Base-by-base conservation (phyloP, 1,140 invertebrate genomes). In the Heliconius melpomene region DNA sequence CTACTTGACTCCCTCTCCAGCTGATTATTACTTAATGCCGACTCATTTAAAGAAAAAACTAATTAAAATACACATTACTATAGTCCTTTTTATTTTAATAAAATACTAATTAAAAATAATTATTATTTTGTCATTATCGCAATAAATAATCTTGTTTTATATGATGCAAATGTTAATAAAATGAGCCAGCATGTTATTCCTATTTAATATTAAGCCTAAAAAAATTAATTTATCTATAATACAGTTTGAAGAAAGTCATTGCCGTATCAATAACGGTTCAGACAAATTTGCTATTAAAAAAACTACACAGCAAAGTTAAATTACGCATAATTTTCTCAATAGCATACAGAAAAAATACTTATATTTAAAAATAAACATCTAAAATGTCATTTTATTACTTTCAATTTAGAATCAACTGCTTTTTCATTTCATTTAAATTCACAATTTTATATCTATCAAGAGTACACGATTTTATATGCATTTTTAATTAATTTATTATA, bases 341-440 rank as follows among this genome's bases (percentile, higher is more conserved):
- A 83, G 84, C 79, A 77, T 36, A 52, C 52, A 46, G 73, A 52
- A 77, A 83, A 52, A 78, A 81, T 72, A 46, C 77, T 74, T 78
- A 80, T 26, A 72, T 72, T 79, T 60, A 72, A 77, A 81, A 74
- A 77, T 70, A 88, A 90, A 88, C 86, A 90, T 77, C 87, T 91
- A 91, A 81, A 89, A 91, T 92, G 88, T 91, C 90, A 93, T 93
- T 93, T 94, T 92, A 93, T 90, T 93, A 91, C 86, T 86, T 91
- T 90, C 89, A 91, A 91, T 94, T 94, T 94, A 94, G 91, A 94
- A 94, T 94, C 89, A 87, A 92, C 89, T 93, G 93, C 93, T 94
- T 94, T 83, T 84, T 83, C 80, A 79, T 85, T 88, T 86, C 77
- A 84, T 91, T 91, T 89, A 86, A 91, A 89, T 94, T 91, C 90